Base-by-base conservation (phyloP, 64 coral and sea anemone genomes). In the Montipora cactus region DNA sequence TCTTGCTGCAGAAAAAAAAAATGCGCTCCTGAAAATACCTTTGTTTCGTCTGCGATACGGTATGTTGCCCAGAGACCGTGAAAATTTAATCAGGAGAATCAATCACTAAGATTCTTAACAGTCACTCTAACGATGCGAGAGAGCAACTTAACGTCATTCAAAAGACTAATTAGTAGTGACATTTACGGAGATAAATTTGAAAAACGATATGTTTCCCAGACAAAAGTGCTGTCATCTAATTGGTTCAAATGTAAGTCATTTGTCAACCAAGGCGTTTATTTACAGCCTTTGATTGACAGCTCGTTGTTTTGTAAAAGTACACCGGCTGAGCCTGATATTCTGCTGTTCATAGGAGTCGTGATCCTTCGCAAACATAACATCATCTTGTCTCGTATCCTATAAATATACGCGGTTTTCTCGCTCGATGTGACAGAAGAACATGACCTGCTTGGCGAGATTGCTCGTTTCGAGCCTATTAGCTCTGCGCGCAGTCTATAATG, bases 91-190 rank as follows among this genome's bases (percentile, higher is more conserved):
- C 28, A 82, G 13, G 12, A n/a, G 1, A 5, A 12, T 82, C 80
- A 66, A 82, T 82, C 80, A 82, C 47, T 57, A 82, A 82, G 58
- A 9, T n/a, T 55, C 64, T 82, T 82, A 82, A 28, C 80, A 66
- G 22, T 62, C 21, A 82, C 16, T 82, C 80, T 21, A 22, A 82
- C 80, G 64, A 86, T 71, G 66, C 82, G 21, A 14, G 55, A 5
- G 25, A 82, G 80, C 57, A 7, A 57, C 47, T 78, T 6, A 57
- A 7, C 44, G 80, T 25, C 80, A 62, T 57, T 82, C 80, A 61
- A 57, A 78, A 57, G 3, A 57, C 8, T 67, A 82, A 82, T 82
- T 82, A 82, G 58, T 13, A 9, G 55, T 82, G 80, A 82, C 80
- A 82, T 82, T 66, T 44, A 82, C 58, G 58, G 55, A 37, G 58